Evolutionary conservation across 2,113 vertebrate genomes (phyloP).

Genomic region (Lophius piscatorius): DNA sequence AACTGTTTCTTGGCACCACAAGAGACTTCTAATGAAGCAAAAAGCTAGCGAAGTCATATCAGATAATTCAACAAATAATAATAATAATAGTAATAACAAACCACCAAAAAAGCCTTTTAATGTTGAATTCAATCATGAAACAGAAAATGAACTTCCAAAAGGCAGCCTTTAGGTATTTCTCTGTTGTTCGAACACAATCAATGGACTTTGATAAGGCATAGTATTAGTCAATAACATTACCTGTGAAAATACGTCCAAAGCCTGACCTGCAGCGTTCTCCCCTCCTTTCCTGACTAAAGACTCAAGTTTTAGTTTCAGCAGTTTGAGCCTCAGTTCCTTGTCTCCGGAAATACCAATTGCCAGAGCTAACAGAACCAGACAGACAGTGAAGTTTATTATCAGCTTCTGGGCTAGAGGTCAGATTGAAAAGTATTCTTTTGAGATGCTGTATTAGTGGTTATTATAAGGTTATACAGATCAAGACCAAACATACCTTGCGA

Average conservation of each 20-base stretch:
- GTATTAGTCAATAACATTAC: slow-evolving; percentile 66
- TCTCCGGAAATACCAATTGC: slow-evolving; percentile 49
- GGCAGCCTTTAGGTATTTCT: too few relatives aligned
- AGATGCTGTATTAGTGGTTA: background rate
- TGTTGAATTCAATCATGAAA: too few relatives aligned
- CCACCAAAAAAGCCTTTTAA: too few relatives aligned
- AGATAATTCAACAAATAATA: too few relatives aligned
- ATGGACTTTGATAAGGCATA: too few relatives aligned
- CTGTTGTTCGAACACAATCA: too few relatives aligned
- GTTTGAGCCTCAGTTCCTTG: slow-evolving; percentile 74
- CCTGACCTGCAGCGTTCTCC: slow-evolving; percentile 82
- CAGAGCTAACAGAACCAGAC: slow-evolving; percentile 61
- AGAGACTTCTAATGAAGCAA: too few relatives aligned
- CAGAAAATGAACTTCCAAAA: too few relatives aligned
- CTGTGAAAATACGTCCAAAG: slow-evolving; percentile 84
- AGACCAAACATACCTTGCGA: slow-evolving; percentile 81
- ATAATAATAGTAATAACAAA: too few relatives aligned
- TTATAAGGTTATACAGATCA: background rate
- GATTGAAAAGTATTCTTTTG: background rate
- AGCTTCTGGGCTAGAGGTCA: background rate
- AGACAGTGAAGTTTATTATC: slow-evolving; percentile 3
- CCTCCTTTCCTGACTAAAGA: slow-evolving; percentile 81
- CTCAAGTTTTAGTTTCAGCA: slow-evolving; percentile 83
- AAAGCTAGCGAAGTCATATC: too few relatives aligned
- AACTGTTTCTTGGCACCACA: too few relatives aligned